A percentile compares a stretch with the other conserved stretches of the same genome.
These are phyloP conservation scores for Drosophila mauritiana DNA, from an alignment of 1,140 invertebrate species.

Conservation along the genomic window DNA sequence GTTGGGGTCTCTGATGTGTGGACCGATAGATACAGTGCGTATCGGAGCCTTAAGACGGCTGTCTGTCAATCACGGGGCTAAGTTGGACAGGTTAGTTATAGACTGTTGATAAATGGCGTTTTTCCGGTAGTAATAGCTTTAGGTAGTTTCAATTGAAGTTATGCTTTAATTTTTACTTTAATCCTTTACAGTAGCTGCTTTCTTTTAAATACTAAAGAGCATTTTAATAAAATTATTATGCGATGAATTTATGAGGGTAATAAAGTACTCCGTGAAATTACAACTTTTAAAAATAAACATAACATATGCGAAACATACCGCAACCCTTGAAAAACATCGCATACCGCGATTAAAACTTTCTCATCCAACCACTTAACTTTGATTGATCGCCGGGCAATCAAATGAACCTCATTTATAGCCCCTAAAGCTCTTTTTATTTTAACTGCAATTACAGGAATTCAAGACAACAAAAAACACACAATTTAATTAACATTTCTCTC, in stretches of 20 bases:
- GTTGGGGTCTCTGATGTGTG: slow-evolving; percentile 16
- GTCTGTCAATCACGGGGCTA: slow-evolving; percentile 18
- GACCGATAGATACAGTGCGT: slow-evolving; percentile 36
- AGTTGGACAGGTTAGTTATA: slow-evolving; percentile 26
- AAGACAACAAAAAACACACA: slow-evolving; percentile 42
- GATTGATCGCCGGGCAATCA: slow-evolving; percentile 36
- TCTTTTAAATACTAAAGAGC: too few relatives aligned
- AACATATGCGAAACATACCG: not conserved
- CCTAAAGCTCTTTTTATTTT: slow-evolving; percentile 28
- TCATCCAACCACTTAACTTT: slow-evolving; percentile 35
- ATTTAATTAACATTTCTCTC: slow-evolving; percentile 75
- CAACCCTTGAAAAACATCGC: slow-evolving; percentile 5
- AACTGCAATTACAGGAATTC: slow-evolving; percentile 44
- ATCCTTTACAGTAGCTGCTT: too few relatives aligned
- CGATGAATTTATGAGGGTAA: too few relatives aligned
- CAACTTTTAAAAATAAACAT: not conserved
- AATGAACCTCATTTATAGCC: slow-evolving; percentile 36
- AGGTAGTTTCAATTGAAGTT: too few relatives aligned
- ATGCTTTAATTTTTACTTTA: too few relatives aligned
- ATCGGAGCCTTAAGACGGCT: slow-evolving; percentile 25
- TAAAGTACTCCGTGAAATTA: not conserved
- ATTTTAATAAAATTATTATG: too few relatives aligned
- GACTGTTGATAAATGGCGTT: slow-evolving; percentile 19
- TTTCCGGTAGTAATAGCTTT: slow-evolving; percentile 2
- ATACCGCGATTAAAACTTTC: slow-evolving; percentile 32